Evolutionary conservation across 2,113 vertebrate species (phyloP), one percentile per base, ranked within the genome.

Genomic region (Noturus placidus): DNA sequence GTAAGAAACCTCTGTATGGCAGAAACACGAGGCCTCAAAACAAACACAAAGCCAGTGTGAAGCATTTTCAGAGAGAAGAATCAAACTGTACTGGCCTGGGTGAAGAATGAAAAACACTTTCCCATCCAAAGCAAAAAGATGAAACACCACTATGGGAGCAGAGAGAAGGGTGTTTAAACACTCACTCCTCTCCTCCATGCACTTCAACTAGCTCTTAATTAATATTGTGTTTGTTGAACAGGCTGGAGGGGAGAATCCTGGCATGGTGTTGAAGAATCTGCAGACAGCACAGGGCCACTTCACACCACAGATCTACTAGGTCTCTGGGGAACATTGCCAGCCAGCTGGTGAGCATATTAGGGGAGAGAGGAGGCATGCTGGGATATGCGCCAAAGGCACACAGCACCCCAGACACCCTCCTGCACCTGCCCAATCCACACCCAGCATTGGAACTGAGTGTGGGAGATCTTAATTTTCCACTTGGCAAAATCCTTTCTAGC

Each of bases 361-460:
- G 3, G 65, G 69, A 76, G 22, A 56, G 17, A 59, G n/a, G 69
- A 59, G 33, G 61, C 57, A 76, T 54, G 72, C 56, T 87, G 86
- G 80, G 59, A 88, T 27, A 59, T 27, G 0, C 50, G 72, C 83
- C 87, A 76, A 67, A 27, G 27, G 2, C 9, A 69, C 70, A 61
- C 17, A 82, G 52, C 72, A 46, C 10, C 59, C n/a, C n/a, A 22
- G 19, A n/a, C 27, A 52, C 27, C 17, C 33, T 33, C 54, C 13
- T 84, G 72, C 86, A 88, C 87, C 85, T 84, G 82, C 89, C 76
- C 42, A 52, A 13, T 83, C 81, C 76, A 82, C 69, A 70, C 65
- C 79, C 38, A 52, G 52, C 30, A 79, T n/a, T 88, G 80, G 46
- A 85, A 54, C 13, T 74, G 84, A 86, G 83, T 80, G 72, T 61